Conservation (phyloP, 2,113 vertebrate species). For the Speoplatyrhinus poulsoni region DNA sequence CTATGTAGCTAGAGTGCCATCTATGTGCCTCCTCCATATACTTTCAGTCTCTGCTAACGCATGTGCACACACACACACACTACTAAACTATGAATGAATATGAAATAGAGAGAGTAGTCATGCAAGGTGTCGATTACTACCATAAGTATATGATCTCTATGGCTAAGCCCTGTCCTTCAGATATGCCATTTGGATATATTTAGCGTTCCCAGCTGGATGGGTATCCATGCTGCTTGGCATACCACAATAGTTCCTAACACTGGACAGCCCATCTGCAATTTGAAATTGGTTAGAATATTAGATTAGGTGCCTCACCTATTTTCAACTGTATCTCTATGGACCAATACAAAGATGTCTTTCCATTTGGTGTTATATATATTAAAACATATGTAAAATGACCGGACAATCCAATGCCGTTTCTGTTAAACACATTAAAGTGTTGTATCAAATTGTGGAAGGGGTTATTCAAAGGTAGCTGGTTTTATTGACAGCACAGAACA, state of each 20-base stretch:
- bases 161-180: slow-evolving; percentile 47
- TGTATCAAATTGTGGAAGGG: too few relatives aligned
- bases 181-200: slow-evolving; percentile 71
- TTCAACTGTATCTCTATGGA: too few relatives aligned
- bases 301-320: too few relatives aligned
- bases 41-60: background rate
- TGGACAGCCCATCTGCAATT: slow-evolving; percentile 37
- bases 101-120: slow-evolving; percentile 12
- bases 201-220: slow-evolving; percentile 59
- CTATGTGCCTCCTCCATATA: background rate
- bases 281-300: slow-evolving; percentile 37
- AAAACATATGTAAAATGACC: too few relatives aligned
- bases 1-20: background rate
- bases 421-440: too few relatives aligned
- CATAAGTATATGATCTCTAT: slow-evolving; percentile 61
- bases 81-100: slow-evolving; percentile 47
- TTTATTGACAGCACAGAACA: too few relatives aligned
- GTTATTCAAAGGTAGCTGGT: too few relatives aligned
- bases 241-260: slow-evolving; percentile 62
- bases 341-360: too few relatives aligned
- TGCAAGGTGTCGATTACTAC: slow-evolving; percentile 53
- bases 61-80: slow-evolving; percentile 14
- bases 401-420: too few relatives aligned
- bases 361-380: too few relatives aligned
- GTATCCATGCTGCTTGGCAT: slow-evolving; percentile 70